Conservation (phyloP, 2,113 vertebrate species). For the Dipodomys stephensi region DNA sequence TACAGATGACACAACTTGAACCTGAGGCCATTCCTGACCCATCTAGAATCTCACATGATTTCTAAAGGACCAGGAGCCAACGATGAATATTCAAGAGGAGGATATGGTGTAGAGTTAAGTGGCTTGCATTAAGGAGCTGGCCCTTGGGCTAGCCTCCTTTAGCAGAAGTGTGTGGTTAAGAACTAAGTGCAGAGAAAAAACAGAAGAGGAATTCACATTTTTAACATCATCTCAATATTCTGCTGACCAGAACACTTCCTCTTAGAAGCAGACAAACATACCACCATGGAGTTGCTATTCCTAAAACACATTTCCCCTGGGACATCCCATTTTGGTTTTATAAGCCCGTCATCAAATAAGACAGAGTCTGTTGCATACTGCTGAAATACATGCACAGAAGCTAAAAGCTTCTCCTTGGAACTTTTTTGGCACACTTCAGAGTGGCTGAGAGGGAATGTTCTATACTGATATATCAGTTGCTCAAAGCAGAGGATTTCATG, state of each 20-base stretch:
- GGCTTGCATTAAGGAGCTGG: background rate
- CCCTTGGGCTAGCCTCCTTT: background rate
- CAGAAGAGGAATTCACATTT: background rate
- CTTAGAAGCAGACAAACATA: background rate
- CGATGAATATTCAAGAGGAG: background rate
- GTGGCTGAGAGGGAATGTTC: background rate
- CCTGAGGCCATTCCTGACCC: background rate
- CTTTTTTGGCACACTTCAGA: background rate
- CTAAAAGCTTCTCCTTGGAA: background rate
- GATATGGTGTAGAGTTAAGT: background rate
- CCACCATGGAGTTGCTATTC: background rate
- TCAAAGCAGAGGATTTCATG: too few relatives aligned
- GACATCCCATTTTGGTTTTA: background rate
- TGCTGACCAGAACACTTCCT: background rate
- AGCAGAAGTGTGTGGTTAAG: background rate
- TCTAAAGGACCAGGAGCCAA: background rate
- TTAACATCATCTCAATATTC: background rate
- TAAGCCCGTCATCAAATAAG: background rate
- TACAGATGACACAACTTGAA: background rate
- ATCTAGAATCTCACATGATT: background rate
- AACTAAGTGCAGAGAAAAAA: background rate
- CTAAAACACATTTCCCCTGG: background rate
- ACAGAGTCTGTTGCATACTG: background rate
- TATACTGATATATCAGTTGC: too few relatives aligned
- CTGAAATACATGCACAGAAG: background rate